Base-by-base conservation (phyloP, 2,797 vertebrate species). In the Perodicticus potto region DNA sequence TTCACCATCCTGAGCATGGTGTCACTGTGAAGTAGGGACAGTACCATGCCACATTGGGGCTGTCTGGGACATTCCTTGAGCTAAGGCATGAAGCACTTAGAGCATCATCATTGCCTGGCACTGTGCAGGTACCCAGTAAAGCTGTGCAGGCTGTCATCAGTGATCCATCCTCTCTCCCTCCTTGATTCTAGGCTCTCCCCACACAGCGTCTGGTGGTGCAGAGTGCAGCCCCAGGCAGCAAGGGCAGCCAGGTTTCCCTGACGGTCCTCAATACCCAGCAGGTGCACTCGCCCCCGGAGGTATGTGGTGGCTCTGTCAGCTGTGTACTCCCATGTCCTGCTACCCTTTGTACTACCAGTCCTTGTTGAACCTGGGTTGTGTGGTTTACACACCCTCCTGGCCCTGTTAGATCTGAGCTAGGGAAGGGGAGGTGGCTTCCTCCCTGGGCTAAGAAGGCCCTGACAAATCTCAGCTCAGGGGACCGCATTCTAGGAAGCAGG, bases 201-300 rank as follows among this genome's bases (percentile, higher is more conserved):
- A 89, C 94, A 1, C 97, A 98, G 97, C 97, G 98, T 17, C 96
- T 98, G 77, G 97, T 98, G 90, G 97, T 98, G 85, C 98, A 98
- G 97, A 98, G 97, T 49, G 40, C 98, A 59, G 89, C 96, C 6
- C 97, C 97, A 0, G 95, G 97, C 14, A 69, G 90, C 85, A 98
- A 98, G 97, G 97, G 96, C 14, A 84, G 98, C 94, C 97, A 98
- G 72, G 97, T 98, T 72, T 97, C 98, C 61, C 80, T 98, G 91
- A 94, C 98, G 0, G 97, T 98, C 65, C 98, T 98, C 7, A 83
- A 97, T 10, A 91, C 97, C 74, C 98, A 98, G 95, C 97, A 98
- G 74, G 98, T 97, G 89, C 98, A 98, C 88, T 98, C 98, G 0
- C 98, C 98, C 7, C 96, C 98, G 1, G 98, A 98, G 98, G 98